These are phyloP conservation scores for Accipiter virgatus DNA, from an alignment of 2,113 vertebrate genomes.

Conservation along the genomic window DNA sequence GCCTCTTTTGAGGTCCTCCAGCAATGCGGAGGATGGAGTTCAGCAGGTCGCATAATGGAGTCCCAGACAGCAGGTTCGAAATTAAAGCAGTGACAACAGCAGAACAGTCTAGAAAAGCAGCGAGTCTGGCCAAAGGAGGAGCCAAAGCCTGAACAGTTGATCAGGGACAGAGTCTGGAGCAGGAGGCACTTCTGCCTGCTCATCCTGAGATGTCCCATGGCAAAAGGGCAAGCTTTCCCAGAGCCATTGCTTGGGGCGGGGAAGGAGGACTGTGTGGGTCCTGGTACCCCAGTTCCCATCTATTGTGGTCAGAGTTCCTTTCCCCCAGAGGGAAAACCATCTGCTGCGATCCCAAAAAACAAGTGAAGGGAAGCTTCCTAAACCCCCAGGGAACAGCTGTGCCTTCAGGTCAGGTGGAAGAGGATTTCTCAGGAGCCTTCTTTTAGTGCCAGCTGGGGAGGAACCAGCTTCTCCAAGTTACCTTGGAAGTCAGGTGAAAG, in stretches of 20 bases:
- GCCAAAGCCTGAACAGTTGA: not conserved
- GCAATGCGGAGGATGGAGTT: fast-evolving
- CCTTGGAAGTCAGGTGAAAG: not conserved
- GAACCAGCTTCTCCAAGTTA: not conserved
- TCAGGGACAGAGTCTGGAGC: not conserved
- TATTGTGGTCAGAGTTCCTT: not conserved
- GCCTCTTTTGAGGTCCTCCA: not conserved
- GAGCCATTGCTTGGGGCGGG: not conserved
- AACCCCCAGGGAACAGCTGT: not conserved
- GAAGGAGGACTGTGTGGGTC: not conserved
- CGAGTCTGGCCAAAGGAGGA: not conserved
- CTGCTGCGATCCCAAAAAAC: not conserved
- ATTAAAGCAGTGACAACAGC: not conserved
- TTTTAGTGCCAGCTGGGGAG: not conserved
- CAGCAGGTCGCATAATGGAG: not conserved
- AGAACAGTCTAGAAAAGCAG: not conserved
- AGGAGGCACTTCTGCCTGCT: not conserved
- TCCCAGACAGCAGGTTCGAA: not conserved
- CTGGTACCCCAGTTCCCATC: not conserved
- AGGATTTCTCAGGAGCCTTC: not conserved
- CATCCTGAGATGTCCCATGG: not conserved
- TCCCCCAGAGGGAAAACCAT: not conserved
- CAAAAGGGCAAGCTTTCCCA: not conserved
- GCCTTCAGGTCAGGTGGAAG: not conserved
- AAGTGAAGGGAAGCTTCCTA: not conserved